Conservation (phyloP, 2,888 invertebrate genomes). For the Acanthococcus lagerstroemiae region DNA sequence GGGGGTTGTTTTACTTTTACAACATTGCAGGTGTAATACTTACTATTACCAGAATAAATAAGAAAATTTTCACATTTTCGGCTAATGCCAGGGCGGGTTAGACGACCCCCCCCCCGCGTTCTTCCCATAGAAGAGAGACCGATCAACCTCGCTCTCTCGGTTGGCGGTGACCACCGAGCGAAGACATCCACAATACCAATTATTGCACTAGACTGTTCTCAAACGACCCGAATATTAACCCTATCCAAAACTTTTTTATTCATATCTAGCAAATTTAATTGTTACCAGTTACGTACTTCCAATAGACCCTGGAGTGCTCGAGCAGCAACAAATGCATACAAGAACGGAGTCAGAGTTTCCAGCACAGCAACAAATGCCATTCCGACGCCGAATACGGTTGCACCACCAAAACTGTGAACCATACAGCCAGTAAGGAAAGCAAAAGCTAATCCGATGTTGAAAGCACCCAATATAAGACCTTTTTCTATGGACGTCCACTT, state of each 20-base stretch:
- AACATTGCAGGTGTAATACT: no score
- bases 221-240: no score
- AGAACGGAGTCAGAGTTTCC: background rate
- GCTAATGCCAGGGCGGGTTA: no score
- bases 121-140: no score
- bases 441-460: background rate
- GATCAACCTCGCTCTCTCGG: no score
- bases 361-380: background rate
- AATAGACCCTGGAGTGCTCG: background rate
- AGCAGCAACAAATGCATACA: background rate
- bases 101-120: no score
- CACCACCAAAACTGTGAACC: background rate
- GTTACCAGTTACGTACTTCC: background rate
- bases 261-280: no score
- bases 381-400: background rate
- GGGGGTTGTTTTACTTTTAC: no score
- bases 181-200: background rate
- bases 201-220: background rate
- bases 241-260: no score
- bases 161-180: background rate
- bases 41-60: no score
- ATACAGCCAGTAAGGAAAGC: background rate
- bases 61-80: no score
- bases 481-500: background rate
- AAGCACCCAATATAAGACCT: background rate